Evolutionary conservation across 2,797 vertebrate genomes (phyloP), one percentile per base, ranked within the genome.

Genomic region (Malurus splendens): DNA sequence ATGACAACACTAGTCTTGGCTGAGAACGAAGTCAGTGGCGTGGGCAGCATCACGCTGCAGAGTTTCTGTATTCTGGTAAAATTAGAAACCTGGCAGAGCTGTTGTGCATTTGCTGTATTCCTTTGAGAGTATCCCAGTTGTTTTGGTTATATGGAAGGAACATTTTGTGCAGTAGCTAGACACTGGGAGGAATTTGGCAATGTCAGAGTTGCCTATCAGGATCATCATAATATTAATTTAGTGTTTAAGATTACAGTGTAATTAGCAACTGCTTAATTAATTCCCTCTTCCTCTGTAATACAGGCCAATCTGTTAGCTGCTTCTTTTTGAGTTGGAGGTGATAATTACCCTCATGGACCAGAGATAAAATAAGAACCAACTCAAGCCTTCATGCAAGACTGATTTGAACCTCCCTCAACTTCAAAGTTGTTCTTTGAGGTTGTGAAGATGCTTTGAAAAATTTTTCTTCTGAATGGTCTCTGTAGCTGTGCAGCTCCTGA

Each of bases 161-260:
- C 4, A 8, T 79, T 92, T 44, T 84, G 74, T 87, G 73, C 64
- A 36, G 77, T 86, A 84, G 71, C 80, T 77, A 87, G 74, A 73
- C 54, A 33, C 24, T 67, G 72, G 85, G 70, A 89, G 92, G 73
- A 67, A 82, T 94, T 74, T 95, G 92, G 62, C 80, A 93, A 65
- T 89, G 94, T 95, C 90, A 93, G 85, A 73, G 64, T 93, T 93
- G 87, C 87, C 82, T 92, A 93, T 95, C 93, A 90, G 93, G 74
- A 92, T 90, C 89, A 89, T 94, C 82, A 44, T 90, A 94, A 89
- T 89, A 93, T 90, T 89, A 95, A 94, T 95, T 90, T 84, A 92
- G 71, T 93, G 85, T 93, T 93, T 91, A 93, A 95, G 89, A 94
- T 95, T 91, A 89, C 2, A 32, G 82, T 93, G 82, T 94, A 93